phyloP scores from a whole-genome alignment of 2,113 vertebrate genomes.

The Panthera tigris region DNA sequence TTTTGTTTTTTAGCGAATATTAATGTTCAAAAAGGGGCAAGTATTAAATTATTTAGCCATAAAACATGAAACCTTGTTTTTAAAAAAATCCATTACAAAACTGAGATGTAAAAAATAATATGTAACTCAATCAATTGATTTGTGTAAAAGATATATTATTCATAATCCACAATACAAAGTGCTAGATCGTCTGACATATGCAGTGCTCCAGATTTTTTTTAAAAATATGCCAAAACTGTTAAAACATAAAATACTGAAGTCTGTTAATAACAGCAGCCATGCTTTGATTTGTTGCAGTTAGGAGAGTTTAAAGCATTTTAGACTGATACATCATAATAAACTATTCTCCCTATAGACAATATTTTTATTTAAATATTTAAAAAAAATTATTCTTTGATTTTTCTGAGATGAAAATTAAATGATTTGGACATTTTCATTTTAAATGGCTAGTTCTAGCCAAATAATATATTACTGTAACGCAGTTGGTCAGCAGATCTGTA shows the following conservation, averaged over 20 bases:
- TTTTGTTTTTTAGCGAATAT: slow-evolving; percentile 25
- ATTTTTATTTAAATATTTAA: neutral
- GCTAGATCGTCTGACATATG: neutral
- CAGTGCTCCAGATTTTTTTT: neutral
- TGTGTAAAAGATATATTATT: neutral
- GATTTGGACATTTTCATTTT: neutral
- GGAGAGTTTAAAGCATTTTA: neutral
- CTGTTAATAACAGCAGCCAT: neutral
- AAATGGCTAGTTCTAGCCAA: neutral
- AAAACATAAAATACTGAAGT: slow-evolving; percentile 1
- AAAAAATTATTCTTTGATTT: neutral
- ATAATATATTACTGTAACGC: neutral
- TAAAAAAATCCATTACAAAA: slow-evolving; percentile 31
- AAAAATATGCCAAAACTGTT: neutral
- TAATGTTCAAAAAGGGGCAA: neutral
- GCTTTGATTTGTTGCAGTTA: slow-evolving; percentile 8
- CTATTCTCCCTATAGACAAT: neutral
- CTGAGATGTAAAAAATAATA: neutral
- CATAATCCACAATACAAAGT: slow-evolving; percentile 14
- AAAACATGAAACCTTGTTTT: neutral
- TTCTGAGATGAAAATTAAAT: neutral
- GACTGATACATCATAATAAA: slow-evolving; percentile 10
- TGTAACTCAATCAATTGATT: slow-evolving; percentile 30
- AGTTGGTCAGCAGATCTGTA: neutral
- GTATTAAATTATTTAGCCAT: slow-evolving; percentile 17